A percentile compares a stretch with the other conserved stretches of the same genome.
Evolutionary conservation across 1,140 invertebrate genomes (phyloP).

Genomic region (Heliothis subflexa): DNA sequence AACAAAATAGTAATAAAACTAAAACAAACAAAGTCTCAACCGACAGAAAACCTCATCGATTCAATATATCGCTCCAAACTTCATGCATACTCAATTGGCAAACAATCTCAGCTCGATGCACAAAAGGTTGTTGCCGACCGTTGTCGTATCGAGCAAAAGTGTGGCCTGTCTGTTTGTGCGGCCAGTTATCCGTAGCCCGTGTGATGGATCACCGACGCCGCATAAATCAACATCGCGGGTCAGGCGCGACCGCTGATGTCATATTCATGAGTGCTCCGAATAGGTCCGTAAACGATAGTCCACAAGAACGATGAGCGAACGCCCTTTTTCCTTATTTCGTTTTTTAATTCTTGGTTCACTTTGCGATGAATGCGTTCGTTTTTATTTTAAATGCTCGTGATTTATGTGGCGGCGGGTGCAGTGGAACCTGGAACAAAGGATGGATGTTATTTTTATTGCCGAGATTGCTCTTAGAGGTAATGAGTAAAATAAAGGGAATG

Average conservation of each 20-base stretch:
- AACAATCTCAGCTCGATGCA: constrained; percentile 50
- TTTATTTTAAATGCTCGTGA: constrained; percentile 63
- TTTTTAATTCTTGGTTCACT: constrained; percentile 64
- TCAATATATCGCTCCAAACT: constrained; percentile 59
- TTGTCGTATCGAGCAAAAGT: constrained; percentile 51
- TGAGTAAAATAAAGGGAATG: constrained; percentile 19
- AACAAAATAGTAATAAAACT: constrained; percentile 33
- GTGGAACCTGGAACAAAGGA: constrained; percentile 72
- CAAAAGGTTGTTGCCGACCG: constrained; percentile 50
- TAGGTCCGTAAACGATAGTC: constrained; percentile 63
- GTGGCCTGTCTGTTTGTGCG: constrained; percentile 57
- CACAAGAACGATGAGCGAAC: constrained; percentile 53
- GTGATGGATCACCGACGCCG: constrained; percentile 71
- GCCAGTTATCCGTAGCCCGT: constrained; percentile 58
- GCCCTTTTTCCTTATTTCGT: constrained; percentile 64
- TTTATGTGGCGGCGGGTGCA: constrained; percentile 54
- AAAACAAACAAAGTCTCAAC: constrained; percentile 29
- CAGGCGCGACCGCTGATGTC: constrained; percentile 73
- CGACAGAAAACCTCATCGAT: constrained; percentile 46
- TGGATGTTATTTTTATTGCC: constrained; percentile 35
- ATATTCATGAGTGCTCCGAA: constrained; percentile 75
- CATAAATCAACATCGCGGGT: constrained; percentile 77
- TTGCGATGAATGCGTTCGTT: constrained; percentile 51
- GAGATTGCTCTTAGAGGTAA: constrained; percentile 29
- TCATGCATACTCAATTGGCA: constrained; percentile 62